phyloP scores from a whole-genome alignment of 2,888 invertebrate species.

The Harpalus rubripes region DNA sequence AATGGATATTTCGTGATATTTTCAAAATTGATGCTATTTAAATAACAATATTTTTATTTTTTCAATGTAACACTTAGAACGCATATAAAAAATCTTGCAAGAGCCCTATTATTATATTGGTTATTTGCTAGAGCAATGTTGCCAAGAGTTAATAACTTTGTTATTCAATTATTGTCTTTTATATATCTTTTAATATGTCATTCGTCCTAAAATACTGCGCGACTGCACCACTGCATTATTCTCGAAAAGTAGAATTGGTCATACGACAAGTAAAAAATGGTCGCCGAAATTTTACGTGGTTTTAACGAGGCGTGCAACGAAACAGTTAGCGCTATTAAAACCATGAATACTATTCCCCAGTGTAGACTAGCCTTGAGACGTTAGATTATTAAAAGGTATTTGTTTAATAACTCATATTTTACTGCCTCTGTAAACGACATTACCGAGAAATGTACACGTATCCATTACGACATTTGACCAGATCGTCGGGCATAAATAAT shows the following conservation, averaged over 20 bases:
- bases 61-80: no score
- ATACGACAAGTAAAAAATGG: conserved; percentile 46
- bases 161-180: no score
- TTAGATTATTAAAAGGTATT: conserved; percentile 57
- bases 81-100: no score
- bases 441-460: conserved; percentile 56
- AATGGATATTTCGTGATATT: no score
- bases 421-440: conserved; percentile 48
- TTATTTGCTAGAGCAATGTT: no score
- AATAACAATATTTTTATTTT: no score
- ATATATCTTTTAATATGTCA: no score
- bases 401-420: conserved; percentile 63
- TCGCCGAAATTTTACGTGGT: conserved; percentile 50
- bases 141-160: no score
- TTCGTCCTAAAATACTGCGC: no score
- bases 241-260: not conserved
- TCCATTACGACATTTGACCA: conserved; percentile 52
- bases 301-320: conserved; percentile 58
- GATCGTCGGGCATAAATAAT: conserved; percentile 46
- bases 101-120: no score
- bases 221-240: conserved; percentile 3
- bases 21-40: no score
- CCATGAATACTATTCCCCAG: conserved; percentile 45
- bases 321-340: conserved; percentile 46
- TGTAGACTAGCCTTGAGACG: conserved; percentile 44